Conservation (phyloP, 2,888 invertebrate species). For the Leptura quadrifasciata region DNA sequence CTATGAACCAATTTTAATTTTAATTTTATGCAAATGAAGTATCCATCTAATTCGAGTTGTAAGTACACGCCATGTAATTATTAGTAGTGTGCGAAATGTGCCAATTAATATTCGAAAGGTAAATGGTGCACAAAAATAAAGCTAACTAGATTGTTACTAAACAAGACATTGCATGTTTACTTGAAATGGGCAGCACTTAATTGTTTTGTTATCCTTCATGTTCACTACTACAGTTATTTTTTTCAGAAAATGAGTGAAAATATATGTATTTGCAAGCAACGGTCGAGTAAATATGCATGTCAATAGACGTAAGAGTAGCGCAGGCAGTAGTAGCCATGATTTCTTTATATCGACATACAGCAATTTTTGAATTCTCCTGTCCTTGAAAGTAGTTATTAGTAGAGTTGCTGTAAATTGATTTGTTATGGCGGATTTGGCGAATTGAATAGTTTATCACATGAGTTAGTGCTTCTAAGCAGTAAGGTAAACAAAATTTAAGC, state of each 20-base stretch:
- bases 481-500: no score
- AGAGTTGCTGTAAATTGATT: background rate
- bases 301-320: background rate
- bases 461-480: no score
- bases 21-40: background rate
- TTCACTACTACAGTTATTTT: constrained; percentile 4
- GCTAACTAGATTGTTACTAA: constrained; percentile 32
- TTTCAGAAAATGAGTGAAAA: background rate
- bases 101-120: constrained; percentile 26
- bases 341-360: background rate
- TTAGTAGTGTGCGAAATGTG: constrained; percentile 17
- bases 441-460: no score
- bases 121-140: constrained; percentile 34
- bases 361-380: background rate
- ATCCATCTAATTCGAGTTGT: background rate
- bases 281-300: constrained; percentile 1
- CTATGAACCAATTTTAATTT: background rate
- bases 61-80: constrained; percentile 18
- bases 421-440: no score
- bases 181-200: constrained; percentile 23
- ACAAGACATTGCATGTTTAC: constrained; percentile 26
- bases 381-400: background rate
- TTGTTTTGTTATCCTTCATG: constrained; percentile 24
- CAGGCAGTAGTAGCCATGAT: background rate
- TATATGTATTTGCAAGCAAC: constrained; percentile 10